Evolutionary conservation across 2,113 vertebrate species (phyloP).

Genomic region (Ceyx cyanopectus): DNA sequence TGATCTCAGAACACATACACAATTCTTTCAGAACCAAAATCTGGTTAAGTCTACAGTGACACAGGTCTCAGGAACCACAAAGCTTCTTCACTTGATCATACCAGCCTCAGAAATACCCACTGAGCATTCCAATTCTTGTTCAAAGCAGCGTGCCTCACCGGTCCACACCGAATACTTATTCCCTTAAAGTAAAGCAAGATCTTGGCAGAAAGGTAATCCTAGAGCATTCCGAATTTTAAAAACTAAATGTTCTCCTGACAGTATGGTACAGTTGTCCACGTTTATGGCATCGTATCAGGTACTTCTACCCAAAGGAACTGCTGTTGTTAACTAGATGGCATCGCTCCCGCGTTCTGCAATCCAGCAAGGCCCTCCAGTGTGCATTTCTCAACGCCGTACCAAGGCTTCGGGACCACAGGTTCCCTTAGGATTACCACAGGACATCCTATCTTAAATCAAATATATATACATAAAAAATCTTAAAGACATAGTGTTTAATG

Average conservation of each 20-base stretch:
- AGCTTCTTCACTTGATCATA: background rate
- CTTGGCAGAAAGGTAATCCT: accelerated
- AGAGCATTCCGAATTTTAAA: accelerated
- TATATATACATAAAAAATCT: background rate
- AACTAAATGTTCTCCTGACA: too few relatives aligned
- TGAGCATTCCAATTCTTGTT: background rate
- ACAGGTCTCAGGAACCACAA: background rate
- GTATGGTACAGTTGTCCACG: background rate
- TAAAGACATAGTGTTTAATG: accelerated
- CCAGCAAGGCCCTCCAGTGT: background rate
- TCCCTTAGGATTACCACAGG: background rate
- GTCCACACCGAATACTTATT: accelerated
- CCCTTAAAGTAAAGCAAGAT: background rate
- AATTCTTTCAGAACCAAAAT: background rate
- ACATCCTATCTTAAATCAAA: background rate
- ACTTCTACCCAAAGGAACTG: background rate
- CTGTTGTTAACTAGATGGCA: background rate
- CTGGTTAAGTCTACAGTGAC: background rate
- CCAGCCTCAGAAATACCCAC: background rate
- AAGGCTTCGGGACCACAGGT: background rate
- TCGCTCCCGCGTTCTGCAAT: background rate
- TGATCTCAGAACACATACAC: background rate
- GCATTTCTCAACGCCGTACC: background rate
- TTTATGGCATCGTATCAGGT: background rate
- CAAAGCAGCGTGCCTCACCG: accelerated